Conservation (phyloP, 2,113 vertebrate species). For the Tricholaema leucomelas region DNA sequence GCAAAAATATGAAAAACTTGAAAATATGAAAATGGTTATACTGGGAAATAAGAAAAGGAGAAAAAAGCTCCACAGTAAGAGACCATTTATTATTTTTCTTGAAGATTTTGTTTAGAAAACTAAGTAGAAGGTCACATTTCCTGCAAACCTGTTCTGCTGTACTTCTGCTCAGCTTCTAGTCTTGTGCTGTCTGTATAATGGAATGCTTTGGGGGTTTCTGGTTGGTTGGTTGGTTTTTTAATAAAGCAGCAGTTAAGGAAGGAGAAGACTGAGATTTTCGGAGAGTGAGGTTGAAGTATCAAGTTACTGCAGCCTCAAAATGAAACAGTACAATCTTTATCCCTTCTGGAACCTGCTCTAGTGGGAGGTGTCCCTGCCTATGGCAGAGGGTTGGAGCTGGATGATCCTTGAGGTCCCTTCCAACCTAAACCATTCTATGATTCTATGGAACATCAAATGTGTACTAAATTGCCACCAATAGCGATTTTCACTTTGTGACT, state of each 20-base stretch:
- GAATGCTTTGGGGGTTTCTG: background rate
- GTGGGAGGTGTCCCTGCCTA: too few relatives aligned
- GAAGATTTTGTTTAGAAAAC: background rate
- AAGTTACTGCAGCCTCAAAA: background rate
- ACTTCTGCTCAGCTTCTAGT: background rate
- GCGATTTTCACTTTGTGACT: background rate
- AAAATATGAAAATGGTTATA: background rate
- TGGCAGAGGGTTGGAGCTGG: too few relatives aligned
- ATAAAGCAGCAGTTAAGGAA: background rate
- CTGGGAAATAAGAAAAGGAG: background rate
- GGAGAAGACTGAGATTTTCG: background rate
- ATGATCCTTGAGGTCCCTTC: too few relatives aligned
- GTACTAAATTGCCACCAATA: background rate
- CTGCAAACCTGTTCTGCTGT: background rate
- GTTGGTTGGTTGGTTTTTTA: background rate
- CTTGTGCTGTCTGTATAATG: background rate
- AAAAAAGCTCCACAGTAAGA: accelerated
- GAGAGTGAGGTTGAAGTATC: background rate
- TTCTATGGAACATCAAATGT: background rate
- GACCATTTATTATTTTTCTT: background rate
- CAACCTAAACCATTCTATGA: too few relatives aligned
- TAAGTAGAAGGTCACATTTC: background rate
- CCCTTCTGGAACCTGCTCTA: too few relatives aligned
- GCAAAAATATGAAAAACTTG: too few relatives aligned
- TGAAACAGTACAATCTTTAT: background rate